Conservation (phyloP, 2,888 invertebrate genomes). For the Ectemnius continuus region DNA sequence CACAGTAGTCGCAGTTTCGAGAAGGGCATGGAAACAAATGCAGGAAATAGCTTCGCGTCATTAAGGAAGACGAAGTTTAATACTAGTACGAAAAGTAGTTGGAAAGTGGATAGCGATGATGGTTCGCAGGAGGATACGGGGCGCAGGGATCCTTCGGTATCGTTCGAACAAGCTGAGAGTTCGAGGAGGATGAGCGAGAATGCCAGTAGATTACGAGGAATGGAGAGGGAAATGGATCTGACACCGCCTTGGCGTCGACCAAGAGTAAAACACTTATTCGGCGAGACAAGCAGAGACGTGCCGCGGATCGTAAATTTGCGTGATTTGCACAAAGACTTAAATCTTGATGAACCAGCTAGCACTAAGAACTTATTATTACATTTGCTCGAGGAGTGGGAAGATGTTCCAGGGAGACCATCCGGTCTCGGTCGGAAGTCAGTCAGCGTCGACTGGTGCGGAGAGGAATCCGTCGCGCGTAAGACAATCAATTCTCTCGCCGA, state of each 20-base stretch:
- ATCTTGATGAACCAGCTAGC: conserved; percentile 75
- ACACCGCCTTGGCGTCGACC: conserved; percentile 73
- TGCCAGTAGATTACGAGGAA: neutral
- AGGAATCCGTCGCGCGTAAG: conserved; percentile 86
- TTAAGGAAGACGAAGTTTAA: conserved; percentile 35
- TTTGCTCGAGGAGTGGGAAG: conserved; percentile 88
- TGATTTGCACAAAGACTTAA: conserved; percentile 71
- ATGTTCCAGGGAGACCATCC: conserved; percentile 79
- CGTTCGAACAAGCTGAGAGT: conserved; percentile 12
- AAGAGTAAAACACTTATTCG: conserved; percentile 70
- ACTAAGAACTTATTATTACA: conserved; percentile 88
- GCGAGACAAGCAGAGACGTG: conserved; percentile 74
- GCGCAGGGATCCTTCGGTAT: neutral
- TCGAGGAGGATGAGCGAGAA: neutral
- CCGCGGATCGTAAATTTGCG: conserved; percentile 72
- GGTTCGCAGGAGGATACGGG: conserved; percentile 8
- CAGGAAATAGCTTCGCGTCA: conserved; percentile 39
- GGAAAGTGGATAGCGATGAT: conserved; percentile 7
- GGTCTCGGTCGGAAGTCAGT: conserved; percentile 82
- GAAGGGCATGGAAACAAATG: conserved; percentile 26
- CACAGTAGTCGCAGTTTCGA: conserved; percentile 68
- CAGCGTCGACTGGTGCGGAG: conserved; percentile 87
- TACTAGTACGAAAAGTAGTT: neutral
- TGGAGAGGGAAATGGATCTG: conserved; percentile 65
- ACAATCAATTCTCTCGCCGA: conserved; percentile 90